Percentiles rank a stretch among this genome's conserved stretches.
phyloP scores from a whole-genome alignment of 37 sponge, comb jelly and placozoan genomes.

The Chondrosia reniformis region DNA sequence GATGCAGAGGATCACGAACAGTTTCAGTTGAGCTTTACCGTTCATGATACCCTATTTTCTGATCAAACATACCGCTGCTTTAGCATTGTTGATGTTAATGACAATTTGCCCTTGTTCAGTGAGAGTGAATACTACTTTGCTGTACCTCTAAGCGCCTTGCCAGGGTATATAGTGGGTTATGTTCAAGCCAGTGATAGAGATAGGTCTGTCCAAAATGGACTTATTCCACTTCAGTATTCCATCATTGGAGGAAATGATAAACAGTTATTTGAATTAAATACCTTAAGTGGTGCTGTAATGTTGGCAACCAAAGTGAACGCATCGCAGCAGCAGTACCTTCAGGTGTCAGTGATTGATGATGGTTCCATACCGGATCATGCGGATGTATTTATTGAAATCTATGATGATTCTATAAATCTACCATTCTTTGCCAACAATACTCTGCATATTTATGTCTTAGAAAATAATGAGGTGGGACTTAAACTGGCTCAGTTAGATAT shows the following conservation, averaged over 20 bases:
- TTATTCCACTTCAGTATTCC: neutral
- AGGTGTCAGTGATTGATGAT: neutral
- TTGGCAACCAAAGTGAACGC: neutral
- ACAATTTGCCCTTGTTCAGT: neutral
- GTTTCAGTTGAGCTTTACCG: constrained; percentile 19
- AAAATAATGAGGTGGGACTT: neutral
- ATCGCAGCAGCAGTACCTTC: neutral
- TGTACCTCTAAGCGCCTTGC: neutral
- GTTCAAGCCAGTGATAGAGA: neutral
- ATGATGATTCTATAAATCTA: neutral
- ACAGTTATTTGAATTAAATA: neutral
- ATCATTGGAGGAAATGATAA: neutral
- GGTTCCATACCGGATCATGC: neutral
- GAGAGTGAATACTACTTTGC: neutral
- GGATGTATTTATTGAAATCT: neutral
- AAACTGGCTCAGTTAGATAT: neutral
- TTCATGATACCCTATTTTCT: neutral
- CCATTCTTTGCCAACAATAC: neutral
- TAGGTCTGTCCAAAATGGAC: neutral
- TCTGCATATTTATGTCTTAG: neutral
- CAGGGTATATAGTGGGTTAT: neutral
- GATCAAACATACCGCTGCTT: neutral
- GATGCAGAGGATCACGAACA: constrained; percentile 31
- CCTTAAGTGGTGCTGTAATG: neutral
- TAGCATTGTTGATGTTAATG: neutral